phyloP scores from a whole-genome alignment of 2,888 invertebrate species.

The Synanthedon myopaeformis region DNA sequence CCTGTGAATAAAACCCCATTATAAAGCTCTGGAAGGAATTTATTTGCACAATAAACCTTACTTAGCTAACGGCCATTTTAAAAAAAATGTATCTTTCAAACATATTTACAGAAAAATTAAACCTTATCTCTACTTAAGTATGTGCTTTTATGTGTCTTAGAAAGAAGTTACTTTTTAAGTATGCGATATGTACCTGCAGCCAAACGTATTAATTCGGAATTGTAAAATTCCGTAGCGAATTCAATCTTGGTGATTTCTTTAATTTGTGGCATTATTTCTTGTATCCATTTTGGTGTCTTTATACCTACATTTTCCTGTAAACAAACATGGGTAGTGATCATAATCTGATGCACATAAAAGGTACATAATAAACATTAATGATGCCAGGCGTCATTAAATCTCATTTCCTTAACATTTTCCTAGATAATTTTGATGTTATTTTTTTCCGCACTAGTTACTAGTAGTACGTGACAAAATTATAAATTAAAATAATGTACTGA shows the following conservation, averaged over 20 bases:
- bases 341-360: background rate
- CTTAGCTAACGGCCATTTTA: too few relatives aligned
- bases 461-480: background rate
- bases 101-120: too few relatives aligned
- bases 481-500: constrained; percentile 1
- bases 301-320: constrained; percentile 54
- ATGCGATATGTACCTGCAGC: constrained; percentile 33
- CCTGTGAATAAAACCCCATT: constrained; percentile 27
- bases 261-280: constrained; percentile 46
- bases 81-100: too few relatives aligned
- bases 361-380: background rate
- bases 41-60: too few relatives aligned
- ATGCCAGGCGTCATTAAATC: too few relatives aligned
- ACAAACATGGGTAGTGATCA: background rate
- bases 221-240: constrained; percentile 43
- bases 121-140: too few relatives aligned
- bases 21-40: too few relatives aligned
- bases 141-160: background rate
- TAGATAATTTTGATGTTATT: too few relatives aligned
- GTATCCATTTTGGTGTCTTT: constrained; percentile 44
- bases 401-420: too few relatives aligned
- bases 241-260: constrained; percentile 58
- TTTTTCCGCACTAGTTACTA: background rate
- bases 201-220: constrained; percentile 37
- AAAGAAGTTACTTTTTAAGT: background rate